Conservation (phyloP, 2,888 invertebrate species). For the Parnassius mnemosyne region DNA sequence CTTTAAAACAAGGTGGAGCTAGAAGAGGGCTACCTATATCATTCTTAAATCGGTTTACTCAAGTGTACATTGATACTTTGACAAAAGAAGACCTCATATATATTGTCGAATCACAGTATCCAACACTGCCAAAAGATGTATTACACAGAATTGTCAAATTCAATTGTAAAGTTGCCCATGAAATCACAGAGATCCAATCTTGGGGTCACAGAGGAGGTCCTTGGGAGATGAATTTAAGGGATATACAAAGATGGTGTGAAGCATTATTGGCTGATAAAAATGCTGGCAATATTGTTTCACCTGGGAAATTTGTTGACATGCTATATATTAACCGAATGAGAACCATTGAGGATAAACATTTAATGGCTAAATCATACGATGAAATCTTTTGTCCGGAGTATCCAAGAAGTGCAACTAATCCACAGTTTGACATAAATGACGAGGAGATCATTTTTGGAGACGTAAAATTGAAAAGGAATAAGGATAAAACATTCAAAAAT, state of each 20-base stretch:
- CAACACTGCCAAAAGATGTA: slow-evolving; percentile 79
- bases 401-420: slow-evolving; percentile 74
- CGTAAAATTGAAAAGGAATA: slow-evolving; percentile 69
- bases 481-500: slow-evolving; percentile 60
- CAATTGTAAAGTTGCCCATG: slow-evolving; percentile 84
- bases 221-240: slow-evolving; percentile 98
- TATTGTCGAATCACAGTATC: slow-evolving; percentile 85
- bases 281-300: slow-evolving; percentile 52
- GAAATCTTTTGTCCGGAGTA: slow-evolving; percentile 70
- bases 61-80: slow-evolving; percentile 86
- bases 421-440: slow-evolving; percentile 81
- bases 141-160: slow-evolving; percentile 88
- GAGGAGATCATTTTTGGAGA: slow-evolving; percentile 84
- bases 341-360: slow-evolving; percentile 86
- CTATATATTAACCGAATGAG: slow-evolving; percentile 95
- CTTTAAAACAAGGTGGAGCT: slow-evolving; percentile 96
- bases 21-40: slow-evolving; percentile 97
- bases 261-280: slow-evolving; percentile 77
- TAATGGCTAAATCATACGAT: slow-evolving; percentile 79
- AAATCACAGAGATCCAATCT: slow-evolving; percentile 80
- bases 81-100: slow-evolving; percentile 83
- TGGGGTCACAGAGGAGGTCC: slow-evolving; percentile 94
- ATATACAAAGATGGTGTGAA: slow-evolving; percentile 96
- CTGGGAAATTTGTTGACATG: slow-evolving; percentile 85
- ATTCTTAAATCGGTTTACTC: slow-evolving; percentile 98